Percentiles rank a stretch among this genome's conserved stretches.
Evolutionary conservation across 1,140 invertebrate species (phyloP).

Genomic region (Lycorma delicatula): DNA sequence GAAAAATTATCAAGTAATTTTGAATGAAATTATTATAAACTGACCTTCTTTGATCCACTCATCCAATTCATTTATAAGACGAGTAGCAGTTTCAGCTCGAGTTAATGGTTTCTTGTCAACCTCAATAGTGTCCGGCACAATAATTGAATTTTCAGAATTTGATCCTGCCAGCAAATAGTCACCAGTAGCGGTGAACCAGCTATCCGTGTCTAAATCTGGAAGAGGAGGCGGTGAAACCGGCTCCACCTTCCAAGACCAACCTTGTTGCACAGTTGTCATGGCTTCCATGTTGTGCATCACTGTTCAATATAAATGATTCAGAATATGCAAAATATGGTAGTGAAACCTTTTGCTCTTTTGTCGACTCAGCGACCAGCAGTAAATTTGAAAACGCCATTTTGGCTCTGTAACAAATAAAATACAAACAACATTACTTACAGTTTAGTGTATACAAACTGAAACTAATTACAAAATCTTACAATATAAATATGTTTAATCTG

Average conservation of each 20-base stretch:
- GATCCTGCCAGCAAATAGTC: background rate
- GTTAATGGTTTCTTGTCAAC: slow-evolving; percentile 8
- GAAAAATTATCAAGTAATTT: too few species aligned
- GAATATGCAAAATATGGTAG: background rate
- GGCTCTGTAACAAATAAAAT: background rate
- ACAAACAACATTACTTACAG: too few species aligned
- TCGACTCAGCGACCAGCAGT: background rate
- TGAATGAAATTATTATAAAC: background rate
- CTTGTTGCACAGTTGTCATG: background rate
- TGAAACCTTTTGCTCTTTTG: background rate
- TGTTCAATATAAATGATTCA: background rate
- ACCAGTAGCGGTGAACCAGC: background rate
- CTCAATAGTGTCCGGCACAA: background rate
- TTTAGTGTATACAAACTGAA: too few species aligned
- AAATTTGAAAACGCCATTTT: background rate
- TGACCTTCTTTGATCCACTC: slow-evolving; percentile 41
- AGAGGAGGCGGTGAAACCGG: background rate
- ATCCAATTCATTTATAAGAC: slow-evolving; percentile 38
- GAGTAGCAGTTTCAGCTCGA: slow-evolving; percentile 36
- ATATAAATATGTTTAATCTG: too few species aligned
- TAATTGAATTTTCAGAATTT: background rate
- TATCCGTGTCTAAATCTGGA: background rate
- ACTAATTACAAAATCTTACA: too few species aligned
- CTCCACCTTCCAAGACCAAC: background rate
- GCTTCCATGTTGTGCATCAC: background rate